Base-by-base conservation (phyloP, 2,113 vertebrate species). In the Equus przewalskii region DNA sequence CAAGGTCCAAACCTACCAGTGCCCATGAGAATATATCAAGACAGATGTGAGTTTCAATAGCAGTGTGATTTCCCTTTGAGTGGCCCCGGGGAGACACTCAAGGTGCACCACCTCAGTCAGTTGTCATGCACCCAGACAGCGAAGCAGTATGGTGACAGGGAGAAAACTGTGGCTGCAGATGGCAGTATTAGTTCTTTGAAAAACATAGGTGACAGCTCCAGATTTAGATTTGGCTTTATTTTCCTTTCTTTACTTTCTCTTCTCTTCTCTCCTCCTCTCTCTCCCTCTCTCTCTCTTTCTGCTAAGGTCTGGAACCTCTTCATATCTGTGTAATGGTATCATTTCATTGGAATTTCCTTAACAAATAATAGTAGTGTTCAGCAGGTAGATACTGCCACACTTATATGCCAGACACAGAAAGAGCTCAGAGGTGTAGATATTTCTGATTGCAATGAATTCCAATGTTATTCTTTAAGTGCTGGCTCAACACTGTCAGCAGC, bases 311-410 rank as follows among this genome's bases (percentile, higher is more conserved):
- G 51, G 62, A 85, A 67, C 11, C 2, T 85, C 72, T 33, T 5
- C 24, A 70, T 70, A 76, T 56, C n/a, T 69, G 56, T 49, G 69
- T 69, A 69, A 79, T 62, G 13, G 4, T 58, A 30, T 79, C 13
- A 67, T 82, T 96, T 93, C 51, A 65, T 36, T 95, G 73, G 33
- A 93, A 75, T 89, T 89, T 96, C 30, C 79, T 83, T 83, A 78
- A 80, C 36, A 41, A 41, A 41, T 60, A 90, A 65, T 60, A 75
- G 16, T 22, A 84, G 16, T 13, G 33, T 88, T 91, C 36, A 65
- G 44, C 70, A 87, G 30, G 56, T 73, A 72, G 46, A 33, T 78
- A 60, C 15, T 93, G 65, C 44, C 54, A 78, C 11, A 88, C 1
- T 65, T 85, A 33, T n/a, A 49, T 95, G 30, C 36, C 11, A 91